phyloP scores from a whole-genome alignment of 2,113 vertebrate genomes.

The Pomatorhinus ruficollis region DNA sequence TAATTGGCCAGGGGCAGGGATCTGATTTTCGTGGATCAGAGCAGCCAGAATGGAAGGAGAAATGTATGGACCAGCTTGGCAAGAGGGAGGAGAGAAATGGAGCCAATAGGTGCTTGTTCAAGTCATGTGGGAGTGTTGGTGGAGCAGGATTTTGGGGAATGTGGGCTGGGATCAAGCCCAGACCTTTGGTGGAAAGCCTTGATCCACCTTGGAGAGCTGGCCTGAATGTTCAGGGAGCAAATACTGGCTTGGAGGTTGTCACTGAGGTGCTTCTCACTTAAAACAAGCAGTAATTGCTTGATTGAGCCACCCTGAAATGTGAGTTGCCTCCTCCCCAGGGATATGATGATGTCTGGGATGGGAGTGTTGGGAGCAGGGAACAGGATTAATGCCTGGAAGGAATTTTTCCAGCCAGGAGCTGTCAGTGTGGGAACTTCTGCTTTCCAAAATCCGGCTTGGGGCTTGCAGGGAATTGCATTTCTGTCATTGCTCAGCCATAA shows the following conservation, averaged over 20 bases:
- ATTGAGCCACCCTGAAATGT: rapidly evolving
- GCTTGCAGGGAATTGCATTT: neutral
- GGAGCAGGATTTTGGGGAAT: neutral
- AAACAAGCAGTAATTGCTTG: neutral
- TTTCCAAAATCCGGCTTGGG: neutral
- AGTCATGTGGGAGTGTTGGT: rapidly evolving
- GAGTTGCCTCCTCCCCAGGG: neutral
- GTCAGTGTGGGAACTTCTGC: neutral
- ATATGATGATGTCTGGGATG: neutral
- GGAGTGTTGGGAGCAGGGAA: neutral
- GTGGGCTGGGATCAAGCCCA: rapidly evolving
- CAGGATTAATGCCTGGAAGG: neutral
- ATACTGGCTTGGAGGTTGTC: neutral
- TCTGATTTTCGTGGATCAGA: neutral
- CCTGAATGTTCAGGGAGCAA: neutral
- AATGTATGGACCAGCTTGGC: neutral
- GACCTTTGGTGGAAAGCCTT: neutral
- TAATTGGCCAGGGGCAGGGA: neutral
- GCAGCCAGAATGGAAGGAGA: neutral
- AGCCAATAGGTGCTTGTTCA: neutral
- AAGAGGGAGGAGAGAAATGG: neutral
- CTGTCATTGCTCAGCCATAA: neutral
- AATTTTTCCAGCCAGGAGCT: neutral
- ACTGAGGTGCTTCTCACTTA: neutral
- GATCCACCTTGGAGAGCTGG: neutral